Evolutionary conservation across 2,888 invertebrate species (phyloP).

Genomic region (Phymatocera aterrima): DNA sequence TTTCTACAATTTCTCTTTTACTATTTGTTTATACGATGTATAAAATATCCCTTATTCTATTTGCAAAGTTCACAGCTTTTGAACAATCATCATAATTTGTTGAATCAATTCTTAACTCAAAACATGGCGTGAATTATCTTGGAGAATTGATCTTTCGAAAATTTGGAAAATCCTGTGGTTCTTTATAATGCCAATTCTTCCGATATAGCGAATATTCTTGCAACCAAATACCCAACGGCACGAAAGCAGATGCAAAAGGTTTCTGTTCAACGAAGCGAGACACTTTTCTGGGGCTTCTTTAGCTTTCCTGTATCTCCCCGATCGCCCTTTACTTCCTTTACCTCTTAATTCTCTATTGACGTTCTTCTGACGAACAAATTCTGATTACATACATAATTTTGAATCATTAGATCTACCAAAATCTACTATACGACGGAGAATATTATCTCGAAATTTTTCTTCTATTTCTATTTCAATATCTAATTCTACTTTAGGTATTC

Average conservation of each 20-base stretch:
- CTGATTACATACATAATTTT: not conserved
- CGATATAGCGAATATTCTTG: not conserved
- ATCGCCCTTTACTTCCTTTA: not conserved
- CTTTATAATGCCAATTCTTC: not conserved
- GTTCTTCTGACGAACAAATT: not conserved
- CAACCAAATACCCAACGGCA: constrained; percentile 7
- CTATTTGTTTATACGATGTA: too few relatives aligned
- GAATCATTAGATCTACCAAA: too few relatives aligned
- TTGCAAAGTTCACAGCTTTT: too few relatives aligned
- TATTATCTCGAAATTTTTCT: too few relatives aligned
- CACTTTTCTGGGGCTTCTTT: constrained; percentile 2
- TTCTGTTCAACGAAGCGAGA: constrained; percentile 26
- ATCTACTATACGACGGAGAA: too few relatives aligned
- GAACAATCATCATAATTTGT: too few relatives aligned
- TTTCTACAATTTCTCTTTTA: not conserved
- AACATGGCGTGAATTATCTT: not conserved
- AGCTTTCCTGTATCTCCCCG: not conserved
- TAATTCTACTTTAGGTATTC: constrained; percentile 80
- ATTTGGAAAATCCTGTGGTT: not conserved
- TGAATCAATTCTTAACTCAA: too few relatives aligned
- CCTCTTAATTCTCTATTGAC: not conserved
- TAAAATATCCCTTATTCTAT: too few relatives aligned
- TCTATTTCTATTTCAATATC: constrained; percentile 8
- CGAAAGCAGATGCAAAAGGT: not conserved
- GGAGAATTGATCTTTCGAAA: not conserved